These are phyloP conservation scores for Alexandromys fortis DNA, from an alignment of 2,113 vertebrate genomes.

Conservation along the genomic window DNA sequence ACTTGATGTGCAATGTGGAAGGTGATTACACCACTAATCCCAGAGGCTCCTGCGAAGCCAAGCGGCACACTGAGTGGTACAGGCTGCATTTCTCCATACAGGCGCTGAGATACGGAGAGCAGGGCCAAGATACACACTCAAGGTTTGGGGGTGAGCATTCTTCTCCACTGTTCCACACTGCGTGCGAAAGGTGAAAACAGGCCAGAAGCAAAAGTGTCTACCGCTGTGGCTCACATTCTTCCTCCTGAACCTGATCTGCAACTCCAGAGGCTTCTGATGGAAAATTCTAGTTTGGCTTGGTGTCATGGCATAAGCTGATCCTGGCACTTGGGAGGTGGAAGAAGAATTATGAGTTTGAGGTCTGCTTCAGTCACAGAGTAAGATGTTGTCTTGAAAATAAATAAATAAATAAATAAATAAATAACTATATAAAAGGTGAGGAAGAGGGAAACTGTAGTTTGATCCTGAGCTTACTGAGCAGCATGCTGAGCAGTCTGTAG, in stretches of 20 bases:
- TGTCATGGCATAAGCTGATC: not conserved
- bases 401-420: too few species aligned
- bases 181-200: not conserved
- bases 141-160: not conserved
- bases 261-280: not conserved
- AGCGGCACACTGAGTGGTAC: not conserved
- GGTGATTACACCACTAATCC: not conserved
- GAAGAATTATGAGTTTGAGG: not conserved
- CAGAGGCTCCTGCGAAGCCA: not conserved
- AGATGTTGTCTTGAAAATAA: not conserved
- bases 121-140: not conserved
- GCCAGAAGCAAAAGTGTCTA: not conserved
- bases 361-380: not conserved
- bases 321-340: not conserved
- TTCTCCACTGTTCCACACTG: not conserved
- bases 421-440: not conserved
- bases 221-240: not conserved
- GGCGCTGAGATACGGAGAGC: not conserved
- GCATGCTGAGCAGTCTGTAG: not conserved
- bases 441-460: not conserved
- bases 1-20: not conserved
- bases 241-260: not conserved
- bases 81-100: not conserved
- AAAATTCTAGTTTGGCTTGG: not conserved
- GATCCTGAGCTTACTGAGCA: not conserved